Conservation (phyloP, 2,888 invertebrate species). For the Microplitis manilae region DNA sequence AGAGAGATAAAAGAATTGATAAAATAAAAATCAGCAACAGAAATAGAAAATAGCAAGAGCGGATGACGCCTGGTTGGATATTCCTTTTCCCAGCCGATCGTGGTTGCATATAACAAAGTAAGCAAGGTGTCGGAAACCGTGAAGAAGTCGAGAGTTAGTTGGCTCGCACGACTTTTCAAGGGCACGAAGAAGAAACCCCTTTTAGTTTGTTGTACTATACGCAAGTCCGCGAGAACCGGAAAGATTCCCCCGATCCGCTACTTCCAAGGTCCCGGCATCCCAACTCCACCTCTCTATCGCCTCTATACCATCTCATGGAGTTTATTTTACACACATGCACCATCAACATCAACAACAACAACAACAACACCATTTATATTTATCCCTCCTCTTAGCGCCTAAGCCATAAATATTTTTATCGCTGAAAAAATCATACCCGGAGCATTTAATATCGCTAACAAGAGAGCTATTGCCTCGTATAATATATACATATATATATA, state of each 20-base stretch:
- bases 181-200: conserved; percentile 56
- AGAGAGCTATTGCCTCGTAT: neutral
- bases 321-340: neutral
- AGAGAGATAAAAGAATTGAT: conserved; percentile 20
- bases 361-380: neutral
- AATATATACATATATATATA: no score
- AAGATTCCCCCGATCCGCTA: conserved; percentile 71
- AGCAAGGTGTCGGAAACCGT: conserved; percentile 59
- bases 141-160: conserved; percentile 51
- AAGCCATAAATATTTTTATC: no score
- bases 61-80: conserved; percentile 23
- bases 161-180: conserved; percentile 61
- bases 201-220: conserved; percentile 33
- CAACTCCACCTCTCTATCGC: conserved; percentile 28
- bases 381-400: neutral
- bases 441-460: neutral
- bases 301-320: neutral
- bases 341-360: neutral
- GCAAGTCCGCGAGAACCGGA: conserved; percentile 68
- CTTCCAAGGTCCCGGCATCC: conserved; percentile 63
- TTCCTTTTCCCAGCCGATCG: conserved; percentile 25
- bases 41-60: conserved; percentile 13
- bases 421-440: no score
- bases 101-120: conserved; percentile 4
- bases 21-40: conserved; percentile 12